Conservation (phyloP, 2,888 invertebrate genomes). For the Drosophila antonietae region DNA sequence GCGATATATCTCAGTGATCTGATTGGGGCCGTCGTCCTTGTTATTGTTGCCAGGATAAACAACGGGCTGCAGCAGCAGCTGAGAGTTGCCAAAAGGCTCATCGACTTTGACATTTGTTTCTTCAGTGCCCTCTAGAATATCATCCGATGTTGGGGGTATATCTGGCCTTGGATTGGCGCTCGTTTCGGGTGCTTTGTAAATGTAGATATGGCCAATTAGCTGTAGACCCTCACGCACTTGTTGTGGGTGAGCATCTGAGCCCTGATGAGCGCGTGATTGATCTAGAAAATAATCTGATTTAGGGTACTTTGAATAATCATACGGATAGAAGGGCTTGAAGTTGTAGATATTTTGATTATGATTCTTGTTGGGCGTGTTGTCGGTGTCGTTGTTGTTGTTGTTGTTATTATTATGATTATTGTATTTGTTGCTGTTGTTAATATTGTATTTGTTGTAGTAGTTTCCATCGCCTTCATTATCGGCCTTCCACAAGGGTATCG, state of each 20-base stretch:
- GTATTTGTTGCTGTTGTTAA: neutral
- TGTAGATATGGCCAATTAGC: constrained; percentile 47
- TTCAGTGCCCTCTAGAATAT: neutral
- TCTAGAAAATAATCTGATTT: neutral
- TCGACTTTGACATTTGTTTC: constrained; percentile 6
- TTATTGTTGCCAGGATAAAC: constrained; percentile 19
- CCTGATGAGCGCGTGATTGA: neutral
- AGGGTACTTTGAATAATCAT: neutral
- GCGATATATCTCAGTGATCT: constrained; percentile 35
- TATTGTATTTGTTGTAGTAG: constrained; percentile 2
- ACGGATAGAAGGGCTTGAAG: constrained; percentile 16
- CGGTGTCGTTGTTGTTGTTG: no score
- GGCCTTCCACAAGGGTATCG: constrained; percentile 57
- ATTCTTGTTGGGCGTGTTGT: neutral
- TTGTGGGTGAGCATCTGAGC: neutral
- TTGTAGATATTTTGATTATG: constrained; percentile 21
- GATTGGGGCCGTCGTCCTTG: constrained; percentile 6
- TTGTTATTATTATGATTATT: neutral
- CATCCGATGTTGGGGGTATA: neutral
- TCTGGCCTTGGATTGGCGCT: neutral
- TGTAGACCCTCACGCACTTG: constrained; percentile 18
- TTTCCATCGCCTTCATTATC: neutral
- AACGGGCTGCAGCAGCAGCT: constrained; percentile 49
- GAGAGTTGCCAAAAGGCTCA: constrained; percentile 25
- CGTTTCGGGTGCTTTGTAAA: constrained; percentile 26